Evolutionary conservation across 2,888 invertebrate genomes (phyloP), one percentile per base, ranked within the genome.

Genomic region (Sphaerophoria taeniata): DNA sequence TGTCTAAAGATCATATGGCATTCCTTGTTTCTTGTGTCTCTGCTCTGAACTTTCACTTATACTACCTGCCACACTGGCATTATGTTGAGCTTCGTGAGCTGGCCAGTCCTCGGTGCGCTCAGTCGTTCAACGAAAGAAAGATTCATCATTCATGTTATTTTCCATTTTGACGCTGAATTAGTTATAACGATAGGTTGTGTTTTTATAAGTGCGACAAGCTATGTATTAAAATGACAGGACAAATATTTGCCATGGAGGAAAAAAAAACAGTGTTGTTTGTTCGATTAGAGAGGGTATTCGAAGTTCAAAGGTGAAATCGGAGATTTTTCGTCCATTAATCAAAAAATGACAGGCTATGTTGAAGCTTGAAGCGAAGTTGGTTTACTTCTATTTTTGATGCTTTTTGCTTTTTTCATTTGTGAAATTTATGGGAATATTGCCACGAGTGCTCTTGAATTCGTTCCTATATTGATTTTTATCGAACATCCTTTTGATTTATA

Each of bases 291-390:
- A 45, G 47, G 24, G 16, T 24, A 24, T 31, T 39, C 36, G 5
- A 43, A 58, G 65, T 58, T 51, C 34, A 51, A 53, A 65, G 67
- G 45, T 67, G 53, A 47, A 43, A 45, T 58, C 9, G 36, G 11
- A 45, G 67, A 47, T 74, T 69, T 55, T 11, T 45, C 11, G 14
- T 33, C 69, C 69, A 79, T 79, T 69, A 69, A 79, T 79, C 79
- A 79, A 47, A 61, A 36, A 39, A 6, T 53, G 36, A 53, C 51
- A 53, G 34, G 7, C 6, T 36, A 77, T 47, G 31, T 12, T 24
- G 56, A 51, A 33, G 56, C 39, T 39, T 65, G 24, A 24, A 24
- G 24, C 2, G 24, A 24, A 24, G 24, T 24, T 24, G 24, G 24
- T 2, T 24, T 24, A 24, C 24, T 24, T 24, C 24, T 24, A 24